A percentile compares a stretch with the other conserved stretches of the same genome.
These are phyloP conservation scores for Autographa pulchrina DNA, from an alignment of 2,888 invertebrate genomes.

Conservation along the genomic window DNA sequence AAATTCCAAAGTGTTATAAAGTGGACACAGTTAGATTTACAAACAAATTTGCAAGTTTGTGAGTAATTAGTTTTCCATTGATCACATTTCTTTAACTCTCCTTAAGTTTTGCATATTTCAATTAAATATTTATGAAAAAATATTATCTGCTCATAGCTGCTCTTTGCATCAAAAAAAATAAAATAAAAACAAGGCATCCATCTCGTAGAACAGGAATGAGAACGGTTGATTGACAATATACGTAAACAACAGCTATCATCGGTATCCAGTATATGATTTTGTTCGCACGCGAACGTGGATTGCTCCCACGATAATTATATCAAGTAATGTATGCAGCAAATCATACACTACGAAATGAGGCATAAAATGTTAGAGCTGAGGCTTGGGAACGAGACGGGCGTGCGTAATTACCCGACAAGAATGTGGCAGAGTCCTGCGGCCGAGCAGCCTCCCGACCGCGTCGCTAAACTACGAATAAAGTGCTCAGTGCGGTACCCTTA, in stretches of 20 bases:
- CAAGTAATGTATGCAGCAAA: constrained; percentile 84
- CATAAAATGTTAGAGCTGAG: constrained; percentile 84
- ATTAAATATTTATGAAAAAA: not conserved
- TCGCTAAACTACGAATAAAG: constrained; percentile 84
- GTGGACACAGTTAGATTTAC: constrained; percentile 25
- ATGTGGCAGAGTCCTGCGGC: constrained; percentile 85
- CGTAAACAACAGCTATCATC: constrained; percentile 70
- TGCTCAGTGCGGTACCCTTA: constrained; percentile 79
- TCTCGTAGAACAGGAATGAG: constrained; percentile 6
- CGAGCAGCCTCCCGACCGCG: constrained; percentile 73
- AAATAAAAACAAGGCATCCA: not conserved
- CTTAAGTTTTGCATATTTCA: not conserved
- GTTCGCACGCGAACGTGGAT: constrained; percentile 74
- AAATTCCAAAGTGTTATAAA: constrained; percentile 39
- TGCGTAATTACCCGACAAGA: constrained; percentile 87
- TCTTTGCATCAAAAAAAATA: not conserved
- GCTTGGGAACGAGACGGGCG: constrained; percentile 84
- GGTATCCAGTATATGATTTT: constrained; percentile 69
- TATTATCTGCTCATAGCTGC: not conserved
- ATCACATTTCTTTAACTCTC: constrained; percentile 1
- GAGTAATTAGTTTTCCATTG: not conserved
- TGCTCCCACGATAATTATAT: constrained; percentile 85
- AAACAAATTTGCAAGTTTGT: not conserved
- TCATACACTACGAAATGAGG: constrained; percentile 86
- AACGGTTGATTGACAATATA: constrained; percentile 36